Evolutionary conservation across 2,113 vertebrate species (phyloP), one percentile per base, ranked within the genome.

Genomic region (Marmota flaviventris): DNA sequence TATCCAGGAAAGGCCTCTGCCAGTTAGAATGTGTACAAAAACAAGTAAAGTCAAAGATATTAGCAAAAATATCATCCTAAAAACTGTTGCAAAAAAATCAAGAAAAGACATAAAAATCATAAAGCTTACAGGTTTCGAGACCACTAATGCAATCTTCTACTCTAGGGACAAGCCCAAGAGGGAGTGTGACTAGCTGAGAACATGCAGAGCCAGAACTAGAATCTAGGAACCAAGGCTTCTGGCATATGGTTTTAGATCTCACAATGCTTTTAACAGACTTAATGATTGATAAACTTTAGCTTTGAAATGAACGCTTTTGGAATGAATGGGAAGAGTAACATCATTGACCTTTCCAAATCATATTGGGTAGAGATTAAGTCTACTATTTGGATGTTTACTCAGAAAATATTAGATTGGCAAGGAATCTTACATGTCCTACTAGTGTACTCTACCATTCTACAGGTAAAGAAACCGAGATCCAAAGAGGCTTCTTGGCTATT

Each of bases 261-360:
- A 75, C 22, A 48, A 37, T 39, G 53, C 25, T 89, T 89, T 86
- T 32, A 94, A 34, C 17, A 51, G 6, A 75, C 56, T 88, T 88
- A 70, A 82, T 85, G 18, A 94, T 14, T 53, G 27, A 63, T 70
- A 70, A 82, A 82, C 20, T 65, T 67, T 86, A 20, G 8, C 11
- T 86, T 82, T 92, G 39, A 92, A 85, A 76, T 82, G 42, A 90
- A 96, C 42, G 39, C 34, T 53, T 45, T 42, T 90, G 58, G 65
- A 58, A 32, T 86, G 42, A 89, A 93, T 39, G 32, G n/a, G 14
- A 96, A 85, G 32, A 95, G 39, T 53, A 92, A 37, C 20, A 72
- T 73, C 61, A 56, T 42, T 76, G 24, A 93, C 0, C 12, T 37
- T 78, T 8, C 7, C 10, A 90, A 76, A 53, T 86, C n/a, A 45